phyloP scores from a whole-genome alignment of 2,113 vertebrate genomes.

The Acrocephalus arundinaceus region DNA sequence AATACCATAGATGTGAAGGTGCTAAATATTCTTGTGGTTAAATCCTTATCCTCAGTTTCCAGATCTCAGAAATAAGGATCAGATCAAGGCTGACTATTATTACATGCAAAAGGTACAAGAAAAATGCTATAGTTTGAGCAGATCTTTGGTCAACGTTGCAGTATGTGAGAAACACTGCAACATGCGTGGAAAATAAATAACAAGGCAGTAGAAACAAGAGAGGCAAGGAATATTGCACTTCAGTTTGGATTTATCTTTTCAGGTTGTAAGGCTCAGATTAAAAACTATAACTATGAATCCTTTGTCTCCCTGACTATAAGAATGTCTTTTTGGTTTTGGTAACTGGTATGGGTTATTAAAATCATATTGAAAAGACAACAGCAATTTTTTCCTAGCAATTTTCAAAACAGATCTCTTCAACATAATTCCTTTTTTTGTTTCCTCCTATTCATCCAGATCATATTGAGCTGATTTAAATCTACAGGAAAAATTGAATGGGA shows the following conservation, averaged over 20 bases:
- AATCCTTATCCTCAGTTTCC: background rate
- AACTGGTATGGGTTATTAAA: background rate
- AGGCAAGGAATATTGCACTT: background rate
- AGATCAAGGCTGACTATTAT: background rate
- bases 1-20: background rate
- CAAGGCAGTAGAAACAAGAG: background rate
- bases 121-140: background rate
- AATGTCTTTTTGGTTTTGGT: background rate
- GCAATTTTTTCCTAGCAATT: background rate
- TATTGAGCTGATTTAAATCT: constrained; percentile 2
- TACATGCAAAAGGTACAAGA: background rate
- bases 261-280: background rate
- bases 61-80: background rate
- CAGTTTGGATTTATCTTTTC: background rate
- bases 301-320: background rate
- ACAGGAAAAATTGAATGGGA: background rate
- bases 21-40: background rate
- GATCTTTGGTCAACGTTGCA: rapidly evolving
- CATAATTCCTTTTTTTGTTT: background rate
- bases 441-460: background rate
- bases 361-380: background rate
- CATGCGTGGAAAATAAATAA: background rate
- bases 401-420: background rate
- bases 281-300: background rate
- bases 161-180: background rate